Base-by-base conservation (phyloP, 2,113 vertebrate genomes). In the Panthera uncia region DNA sequence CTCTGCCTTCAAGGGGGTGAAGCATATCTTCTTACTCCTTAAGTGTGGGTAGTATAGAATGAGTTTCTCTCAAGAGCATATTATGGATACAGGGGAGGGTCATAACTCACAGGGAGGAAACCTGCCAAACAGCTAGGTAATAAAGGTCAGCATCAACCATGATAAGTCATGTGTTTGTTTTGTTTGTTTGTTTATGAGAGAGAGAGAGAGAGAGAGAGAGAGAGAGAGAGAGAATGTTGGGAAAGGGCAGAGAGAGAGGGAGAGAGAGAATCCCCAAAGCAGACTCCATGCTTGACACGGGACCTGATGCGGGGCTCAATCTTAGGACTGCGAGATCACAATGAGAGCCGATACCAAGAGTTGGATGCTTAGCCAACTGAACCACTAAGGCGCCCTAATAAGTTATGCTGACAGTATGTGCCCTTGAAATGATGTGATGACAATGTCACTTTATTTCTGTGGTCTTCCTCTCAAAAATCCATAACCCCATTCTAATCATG, bases 21-120 rank as follows among this genome's bases (percentile, higher is more conserved):
- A 57, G 10, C 7, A 4, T 1, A 55, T 6, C n/a, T 69, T n/a
- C 48, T 1, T 14, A 11, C n/a, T 55, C n/a, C 50, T 66, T 19
- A 14, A 19, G 11, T 15, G 12, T 33, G 27, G 27, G 7, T 12
- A 21, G 14, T 23, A 33, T 21, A 25, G 0, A 80, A 33, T 21
- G 13, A 52, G 52, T 57, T 23, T 80, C n/a, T 66, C 23, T 48
- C 16, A 36, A 66, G 3, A 45, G 19, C 9, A 27, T 11, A 41
- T 7, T 31, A 41, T 13, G 19, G 23, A n/a, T 15, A 13, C 1
- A 2, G 11, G 25, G 4, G 5, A 9, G 6, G 18, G 14, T 2
- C n/a, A 15, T 29, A 29, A 23, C 21, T 50, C 1, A n/a, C 13
- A 7, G 27, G n/a, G 36, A 15, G 69, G 41, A 38, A 36, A 69